Conservation (phyloP, 1,140 invertebrate species). For the Listronotus bonariensis region DNA sequence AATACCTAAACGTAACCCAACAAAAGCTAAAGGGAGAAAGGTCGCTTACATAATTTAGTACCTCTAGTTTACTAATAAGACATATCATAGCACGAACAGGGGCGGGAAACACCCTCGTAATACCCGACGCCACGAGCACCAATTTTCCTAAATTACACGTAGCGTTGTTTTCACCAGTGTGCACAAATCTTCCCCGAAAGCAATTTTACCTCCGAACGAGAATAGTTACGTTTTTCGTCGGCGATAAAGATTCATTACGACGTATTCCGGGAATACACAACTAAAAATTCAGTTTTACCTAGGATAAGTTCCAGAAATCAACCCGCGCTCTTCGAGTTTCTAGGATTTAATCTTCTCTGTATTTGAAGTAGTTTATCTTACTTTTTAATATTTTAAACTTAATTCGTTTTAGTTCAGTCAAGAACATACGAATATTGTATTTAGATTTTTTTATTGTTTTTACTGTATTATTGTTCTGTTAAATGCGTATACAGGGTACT, state of each 20-base stretch:
- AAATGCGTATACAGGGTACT: too few relatives aligned
- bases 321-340: too few relatives aligned
- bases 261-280: slow-evolving; percentile 43
- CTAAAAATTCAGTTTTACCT: slow-evolving; percentile 21
- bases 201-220: slow-evolving; percentile 47
- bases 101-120: slow-evolving; percentile 33
- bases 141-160: slow-evolving; percentile 53
- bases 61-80: slow-evolving; percentile 41
- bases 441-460: too few relatives aligned
- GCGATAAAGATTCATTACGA: slow-evolving; percentile 53
- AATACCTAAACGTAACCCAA: too few relatives aligned
- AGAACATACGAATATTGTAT: too few relatives aligned
- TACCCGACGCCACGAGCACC: slow-evolving; percentile 43
- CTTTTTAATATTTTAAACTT: too few relatives aligned
- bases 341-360: too few relatives aligned
- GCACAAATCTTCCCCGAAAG: slow-evolving; percentile 53
- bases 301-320: too few relatives aligned
- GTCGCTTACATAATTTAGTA: slow-evolving; percentile 39
- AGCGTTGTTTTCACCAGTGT: slow-evolving; percentile 52
- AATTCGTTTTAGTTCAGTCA: too few relatives aligned
- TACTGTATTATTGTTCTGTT: too few relatives aligned
- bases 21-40: too few relatives aligned
- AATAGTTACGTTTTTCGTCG: slow-evolving; percentile 52
- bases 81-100: slow-evolving; percentile 38
- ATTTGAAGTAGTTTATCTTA: too few relatives aligned